Conservation (phyloP, 2,888 invertebrate species). For the Patella pellucida region DNA sequence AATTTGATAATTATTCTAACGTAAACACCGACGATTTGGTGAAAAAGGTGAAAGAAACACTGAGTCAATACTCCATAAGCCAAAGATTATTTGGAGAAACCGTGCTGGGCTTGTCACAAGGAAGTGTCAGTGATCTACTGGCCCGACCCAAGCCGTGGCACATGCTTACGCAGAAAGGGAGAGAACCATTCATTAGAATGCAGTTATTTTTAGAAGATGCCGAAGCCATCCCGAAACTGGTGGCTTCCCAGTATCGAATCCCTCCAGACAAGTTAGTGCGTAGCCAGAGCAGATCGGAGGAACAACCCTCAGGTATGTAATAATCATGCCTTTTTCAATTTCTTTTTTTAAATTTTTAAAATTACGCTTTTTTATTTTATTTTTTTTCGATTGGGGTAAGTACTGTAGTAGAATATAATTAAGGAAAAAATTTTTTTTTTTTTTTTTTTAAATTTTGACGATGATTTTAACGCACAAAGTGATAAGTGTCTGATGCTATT, state of each 20-base stretch:
- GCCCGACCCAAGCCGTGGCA: slow-evolving; percentile 99
- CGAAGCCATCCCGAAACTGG: slow-evolving; percentile 92
- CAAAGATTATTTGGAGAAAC: slow-evolving; percentile 98
- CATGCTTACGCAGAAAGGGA: slow-evolving; percentile 97
- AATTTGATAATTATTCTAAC: slow-evolving; percentile 97
- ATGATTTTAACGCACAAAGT: not conserved
- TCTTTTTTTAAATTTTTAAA: not conserved
- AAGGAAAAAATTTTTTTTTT: not conserved
- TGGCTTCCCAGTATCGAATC: slow-evolving; percentile 97
- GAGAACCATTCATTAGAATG: slow-evolving; percentile 78
- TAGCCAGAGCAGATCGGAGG: slow-evolving; percentile 69
- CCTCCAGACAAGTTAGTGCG: slow-evolving; percentile 98
- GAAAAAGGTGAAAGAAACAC: slow-evolving; percentile 78
- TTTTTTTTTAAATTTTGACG: not conserved
- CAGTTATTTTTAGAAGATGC: slow-evolving; percentile 96
- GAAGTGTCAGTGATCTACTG: slow-evolving; percentile 95
- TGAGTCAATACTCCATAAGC: slow-evolving; percentile 78
- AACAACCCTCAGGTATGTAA: slow-evolving; percentile 28
- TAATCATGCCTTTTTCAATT: not conserved
- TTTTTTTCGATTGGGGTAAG: not conserved
- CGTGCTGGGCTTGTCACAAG: slow-evolving; percentile 80
- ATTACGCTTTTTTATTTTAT: slow-evolving; percentile 3
- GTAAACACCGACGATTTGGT: slow-evolving; percentile 99
- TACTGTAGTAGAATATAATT: slow-evolving; percentile 1
- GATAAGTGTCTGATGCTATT: not conserved